Conservation (phyloP, 2,797 vertebrate species). For the Podargus strigoides region DNA sequence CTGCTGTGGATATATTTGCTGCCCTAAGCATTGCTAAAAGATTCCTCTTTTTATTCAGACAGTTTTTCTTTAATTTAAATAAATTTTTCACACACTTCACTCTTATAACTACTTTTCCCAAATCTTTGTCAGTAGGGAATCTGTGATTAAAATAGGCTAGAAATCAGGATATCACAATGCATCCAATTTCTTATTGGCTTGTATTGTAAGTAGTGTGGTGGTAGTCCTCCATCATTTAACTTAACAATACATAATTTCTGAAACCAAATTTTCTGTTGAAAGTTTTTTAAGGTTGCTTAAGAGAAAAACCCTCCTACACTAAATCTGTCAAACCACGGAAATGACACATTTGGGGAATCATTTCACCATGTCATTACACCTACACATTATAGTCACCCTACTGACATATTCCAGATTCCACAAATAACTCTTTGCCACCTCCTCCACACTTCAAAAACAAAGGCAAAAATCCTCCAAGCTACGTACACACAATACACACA, state of each 20-base stretch:
- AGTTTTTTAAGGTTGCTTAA: background rate
- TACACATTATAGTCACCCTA: background rate
- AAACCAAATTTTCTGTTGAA: background rate
- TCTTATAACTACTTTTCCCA: background rate
- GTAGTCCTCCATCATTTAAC: background rate
- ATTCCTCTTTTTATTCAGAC: background rate
- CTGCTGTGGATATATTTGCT: background rate
- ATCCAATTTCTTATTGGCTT: background rate
- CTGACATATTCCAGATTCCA: background rate
- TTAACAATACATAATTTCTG: background rate
- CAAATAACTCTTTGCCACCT: background rate
- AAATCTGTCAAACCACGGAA: slow-evolving; percentile 15
- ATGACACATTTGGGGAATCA: background rate
- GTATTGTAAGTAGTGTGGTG: background rate
- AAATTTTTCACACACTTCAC: background rate
- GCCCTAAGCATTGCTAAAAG: background rate
- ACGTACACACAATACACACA: background rate
- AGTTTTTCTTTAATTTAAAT: background rate
- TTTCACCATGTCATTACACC: background rate
- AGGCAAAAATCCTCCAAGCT: background rate
- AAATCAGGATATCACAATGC: background rate
- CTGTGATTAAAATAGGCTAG: background rate
- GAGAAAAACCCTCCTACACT: background rate
- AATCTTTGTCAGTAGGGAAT: background rate
- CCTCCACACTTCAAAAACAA: background rate